Evolutionary conservation across 2,113 vertebrate species (phyloP).

Genomic region (Irena cyanogastra): DNA sequence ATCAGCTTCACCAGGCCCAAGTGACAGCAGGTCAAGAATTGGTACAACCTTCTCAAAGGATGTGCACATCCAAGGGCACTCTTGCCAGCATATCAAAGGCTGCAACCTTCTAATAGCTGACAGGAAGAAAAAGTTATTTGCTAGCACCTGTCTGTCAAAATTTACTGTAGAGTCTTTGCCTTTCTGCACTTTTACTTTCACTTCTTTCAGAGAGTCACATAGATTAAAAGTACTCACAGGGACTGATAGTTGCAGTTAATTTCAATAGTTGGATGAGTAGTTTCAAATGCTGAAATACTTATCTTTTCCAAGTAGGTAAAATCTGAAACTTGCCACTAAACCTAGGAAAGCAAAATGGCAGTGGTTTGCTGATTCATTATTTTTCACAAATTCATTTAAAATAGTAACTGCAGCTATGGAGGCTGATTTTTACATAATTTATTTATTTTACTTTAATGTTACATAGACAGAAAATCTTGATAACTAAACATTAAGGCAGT

Average conservation of each 20-base stretch:
- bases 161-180: not conserved
- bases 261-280: not conserved
- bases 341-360: not conserved
- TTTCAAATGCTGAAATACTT: not conserved
- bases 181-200: not conserved
- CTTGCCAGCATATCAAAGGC: not conserved
- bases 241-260: not conserved
- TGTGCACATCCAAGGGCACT: rapidly evolving
- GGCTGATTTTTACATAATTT: not conserved
- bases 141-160: not conserved
- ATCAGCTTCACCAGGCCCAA: not conserved
- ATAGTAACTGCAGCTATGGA: not conserved
- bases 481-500: not conserved
- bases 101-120: not conserved
- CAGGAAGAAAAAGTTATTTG: not conserved
- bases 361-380: not conserved
- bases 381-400: not conserved
- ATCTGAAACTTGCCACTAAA: not conserved
- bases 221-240: not conserved
- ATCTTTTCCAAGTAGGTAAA: not conserved
- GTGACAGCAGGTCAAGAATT: not conserved
- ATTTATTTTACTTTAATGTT: not conserved
- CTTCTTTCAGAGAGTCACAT: not conserved
- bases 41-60: not conserved
- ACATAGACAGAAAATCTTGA: not conserved